A percentile compares a stretch with the other conserved stretches of the same genome.
Evolutionary conservation across 2,113 vertebrate species (phyloP).

Genomic region (Siphamia tubifer): DNA sequence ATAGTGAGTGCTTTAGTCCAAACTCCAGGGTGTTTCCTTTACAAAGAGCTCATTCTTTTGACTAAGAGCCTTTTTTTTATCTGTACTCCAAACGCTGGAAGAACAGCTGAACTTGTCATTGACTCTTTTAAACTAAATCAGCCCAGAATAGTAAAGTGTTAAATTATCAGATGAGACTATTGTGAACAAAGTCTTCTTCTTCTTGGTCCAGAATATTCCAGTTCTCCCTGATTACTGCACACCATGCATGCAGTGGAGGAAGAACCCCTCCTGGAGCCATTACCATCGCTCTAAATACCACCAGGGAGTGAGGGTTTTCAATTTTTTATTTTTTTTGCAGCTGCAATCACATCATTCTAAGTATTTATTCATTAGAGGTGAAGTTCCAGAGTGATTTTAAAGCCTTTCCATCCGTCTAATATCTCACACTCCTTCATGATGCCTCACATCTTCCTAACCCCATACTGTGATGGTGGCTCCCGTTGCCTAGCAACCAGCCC

Average conservation of each 20-base stretch:
- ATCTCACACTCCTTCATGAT: conserved; percentile 28
- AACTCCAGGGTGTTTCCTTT: no score
- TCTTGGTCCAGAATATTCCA: conserved; percentile 7
- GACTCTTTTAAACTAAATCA: no score
- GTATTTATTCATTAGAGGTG: conserved; percentile 22
- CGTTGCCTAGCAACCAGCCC: conserved; percentile 71
- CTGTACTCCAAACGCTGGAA: no score
- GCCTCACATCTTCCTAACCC: conserved; percentile 59
- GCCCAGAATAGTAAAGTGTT: no score
- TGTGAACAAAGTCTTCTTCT: neutral
- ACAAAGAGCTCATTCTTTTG: no score
- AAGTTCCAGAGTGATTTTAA: conserved; percentile 33
- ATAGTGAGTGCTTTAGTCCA: no score
- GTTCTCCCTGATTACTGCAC: conserved; percentile 45
- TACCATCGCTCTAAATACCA: conserved; percentile 38
- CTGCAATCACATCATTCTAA: neutral
- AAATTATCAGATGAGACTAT: no score
- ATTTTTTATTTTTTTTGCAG: neutral
- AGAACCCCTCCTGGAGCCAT: conserved; percentile 6
- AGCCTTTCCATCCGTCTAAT: neutral
- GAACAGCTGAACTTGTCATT: no score
- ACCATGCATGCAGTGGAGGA: neutral
- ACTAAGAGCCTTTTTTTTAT: no score
- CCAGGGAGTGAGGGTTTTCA: no score
- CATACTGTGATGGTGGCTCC: conserved; percentile 57